A percentile compares a stretch with the other conserved stretches of the same genome.
Conservation (phyloP, 37 sponge, comb jelly and placozoan genomes). For the Haliclona indistincta region DNA sequence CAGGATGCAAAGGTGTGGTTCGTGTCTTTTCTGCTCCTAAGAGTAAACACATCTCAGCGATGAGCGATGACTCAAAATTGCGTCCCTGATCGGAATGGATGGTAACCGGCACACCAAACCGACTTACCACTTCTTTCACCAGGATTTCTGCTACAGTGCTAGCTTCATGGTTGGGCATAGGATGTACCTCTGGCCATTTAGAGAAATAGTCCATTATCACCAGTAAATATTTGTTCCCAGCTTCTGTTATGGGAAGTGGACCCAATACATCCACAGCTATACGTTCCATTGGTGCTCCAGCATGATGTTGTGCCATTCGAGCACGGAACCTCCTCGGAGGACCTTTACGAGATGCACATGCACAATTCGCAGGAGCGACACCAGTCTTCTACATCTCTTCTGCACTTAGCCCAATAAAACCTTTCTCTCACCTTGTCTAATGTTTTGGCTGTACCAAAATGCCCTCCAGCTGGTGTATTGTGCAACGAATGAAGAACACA, state of each 20-base stretch:
- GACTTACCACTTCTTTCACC: constrained; percentile 10
- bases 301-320: constrained; percentile 11
- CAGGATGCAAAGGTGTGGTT: constrained; percentile 21
- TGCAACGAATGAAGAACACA: constrained; percentile 11
- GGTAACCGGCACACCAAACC: constrained; percentile 14
- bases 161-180: too few relatives aligned
- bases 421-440: background rate
- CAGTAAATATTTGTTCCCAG: background rate
- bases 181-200: too few relatives aligned
- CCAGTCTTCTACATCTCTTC: constrained; percentile 6
- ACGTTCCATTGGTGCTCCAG: constrained; percentile 33
- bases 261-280: constrained; percentile 34
- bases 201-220: constrained; percentile 9
- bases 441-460: constrained; percentile 19
- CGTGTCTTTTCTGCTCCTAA: constrained; percentile 14
- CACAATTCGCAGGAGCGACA: constrained; percentile 12
- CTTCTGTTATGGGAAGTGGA: constrained; percentile 10
- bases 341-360: constrained; percentile 22
- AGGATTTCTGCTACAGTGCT: constrained; percentile 6
- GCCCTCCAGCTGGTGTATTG: constrained; percentile 8
- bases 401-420: constrained; percentile 23
- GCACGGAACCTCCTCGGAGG: background rate
- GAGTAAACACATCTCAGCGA: constrained; percentile 20
- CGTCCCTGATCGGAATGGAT: constrained; percentile 36
- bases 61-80: constrained; percentile 20